Base-by-base conservation (phyloP, 1,140 invertebrate genomes). In the Sesamia nonagrioides region DNA sequence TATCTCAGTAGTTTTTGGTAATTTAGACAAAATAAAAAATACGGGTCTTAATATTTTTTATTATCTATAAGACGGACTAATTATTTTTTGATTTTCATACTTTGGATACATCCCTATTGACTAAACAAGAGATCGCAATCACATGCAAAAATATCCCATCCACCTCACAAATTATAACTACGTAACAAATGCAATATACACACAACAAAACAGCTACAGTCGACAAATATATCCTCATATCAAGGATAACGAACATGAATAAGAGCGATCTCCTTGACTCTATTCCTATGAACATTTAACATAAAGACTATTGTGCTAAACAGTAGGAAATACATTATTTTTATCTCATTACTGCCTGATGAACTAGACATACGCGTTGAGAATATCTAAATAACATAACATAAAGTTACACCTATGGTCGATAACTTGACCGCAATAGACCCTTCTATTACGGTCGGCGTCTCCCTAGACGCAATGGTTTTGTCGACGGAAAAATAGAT, bases 181-280 rank as follows among this genome's bases (percentile, higher is more conserved):
- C 37, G 6, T 9, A 40, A 18, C n/a, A 40, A 37, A 61, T 13
- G 6, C 37, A 40, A 18, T 27, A 68, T 68, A 68, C 42, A 68
- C 63, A 68, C 40, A 68, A 68, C 42, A 48, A 68, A 45, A 15
- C 27, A 18, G 37, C 18, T 68, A 68, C 27, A 48, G 40, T 68
- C 11, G 21, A 66, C 18, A n/a, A 61, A 45, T 2, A 15, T 18
- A 48, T 42, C 40, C 1, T 48, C 27, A 35, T 5, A 27, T 66
- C 61, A 68, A 68, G 63, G 63, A 27, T 68, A 68, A 21, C 15
- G 17, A 48, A 68, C 45, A 37, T 37, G 33, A 72, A 50, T 35
- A 50, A 17, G 33, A 37, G 33, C 11, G 48, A 8, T 54, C 15
- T 54, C 69, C 69, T 72, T 54, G 69, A 72, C 69, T 72, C 33